A percentile compares a stretch with the other conserved stretches of the same genome.
Evolutionary conservation across 2,113 vertebrate genomes (phyloP).

Genomic region (Fregata magnificens): DNA sequence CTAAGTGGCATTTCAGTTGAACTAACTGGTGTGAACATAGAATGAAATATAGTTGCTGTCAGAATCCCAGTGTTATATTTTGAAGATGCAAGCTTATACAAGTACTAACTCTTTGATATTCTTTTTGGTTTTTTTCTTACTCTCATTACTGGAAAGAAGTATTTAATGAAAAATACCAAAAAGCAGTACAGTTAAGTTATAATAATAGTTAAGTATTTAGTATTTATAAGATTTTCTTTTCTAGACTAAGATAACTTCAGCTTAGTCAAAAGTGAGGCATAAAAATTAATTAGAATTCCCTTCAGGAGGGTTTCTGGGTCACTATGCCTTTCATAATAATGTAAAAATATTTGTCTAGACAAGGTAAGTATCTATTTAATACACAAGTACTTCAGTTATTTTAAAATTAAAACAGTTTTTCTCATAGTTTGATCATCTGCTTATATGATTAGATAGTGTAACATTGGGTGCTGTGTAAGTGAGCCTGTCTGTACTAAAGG

Average conservation of each 20-base stretch:
- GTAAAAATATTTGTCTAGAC: not conserved
- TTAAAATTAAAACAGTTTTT: not conserved
- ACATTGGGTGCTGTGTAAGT: not conserved
- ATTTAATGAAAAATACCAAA: not conserved
- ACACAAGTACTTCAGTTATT: not conserved
- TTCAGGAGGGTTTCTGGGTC: not conserved
- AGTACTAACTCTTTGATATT: not conserved
- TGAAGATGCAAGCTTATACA: not conserved
- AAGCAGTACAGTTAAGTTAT: not conserved
- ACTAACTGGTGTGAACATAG: not conserved
- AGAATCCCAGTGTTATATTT: not conserved
- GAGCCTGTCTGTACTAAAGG: not conserved
- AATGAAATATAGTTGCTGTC: not conserved
- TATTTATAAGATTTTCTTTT: not conserved
- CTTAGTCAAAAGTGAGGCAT: not conserved
- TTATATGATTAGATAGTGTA: not conserved
- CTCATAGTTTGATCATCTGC: not conserved
- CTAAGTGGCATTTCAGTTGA: not conserved
- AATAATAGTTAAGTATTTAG: not conserved
- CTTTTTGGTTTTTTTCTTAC: not conserved
- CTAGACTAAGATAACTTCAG: not conserved
- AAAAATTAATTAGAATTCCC: not conserved
- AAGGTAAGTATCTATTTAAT: not conserved
- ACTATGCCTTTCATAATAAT: not conserved
- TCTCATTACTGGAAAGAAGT: not conserved